Base-by-base conservation (phyloP, 2,888 invertebrate species). In the Cataglyphis rosenhaueri region DNA sequence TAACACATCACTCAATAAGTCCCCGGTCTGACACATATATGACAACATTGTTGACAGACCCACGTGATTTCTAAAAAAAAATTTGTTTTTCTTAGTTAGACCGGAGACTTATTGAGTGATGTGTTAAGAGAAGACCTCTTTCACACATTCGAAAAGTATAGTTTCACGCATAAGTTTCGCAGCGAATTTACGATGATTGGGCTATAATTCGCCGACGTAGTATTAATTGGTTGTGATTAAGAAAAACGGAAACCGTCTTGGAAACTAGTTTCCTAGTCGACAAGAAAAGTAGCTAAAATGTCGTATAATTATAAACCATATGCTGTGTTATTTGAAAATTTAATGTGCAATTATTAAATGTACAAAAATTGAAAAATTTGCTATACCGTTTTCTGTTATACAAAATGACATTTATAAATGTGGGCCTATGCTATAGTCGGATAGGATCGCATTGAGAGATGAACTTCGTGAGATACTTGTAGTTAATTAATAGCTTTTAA, bases 221-320 rank as follows among this genome's bases (percentile, higher is more conserved):
- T 85, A 89, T 89, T 89, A 79, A 87, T 70, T 74, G 89, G 87
- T 87, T 88, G 87, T 89, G 87, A 87, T 86, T 88, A 87, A 76
- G 32, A 32, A 64, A 84, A 57, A 35, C 35, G 35, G 35, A 35
- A 35, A 38, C 44, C 5, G 18, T 44, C 41, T 78, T 18, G 70
- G 57, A 65, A 59, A 65, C 12, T 57, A 18, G 41, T 48, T 32
- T 68, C 44, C 57, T 57, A 59, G 70, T 48, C 41, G 25, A 59
- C 32, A 38, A 44, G 57, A 68, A 70, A 70, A 78, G 78, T 70
- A 70, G 44, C 44, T 70, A n/a, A 52, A 52, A 78, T 52, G 21
- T 59, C 68, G 21, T 78, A 38, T 48, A 68, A 15, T 41, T 76
- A 41, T 25, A 66, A 76, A 9, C n/a, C 52, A 52, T 38, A 25